Evolutionary conservation across 2,113 vertebrate genomes (phyloP), one percentile per base, ranked within the genome.

Genomic region (Apodemus speciosus): DNA sequence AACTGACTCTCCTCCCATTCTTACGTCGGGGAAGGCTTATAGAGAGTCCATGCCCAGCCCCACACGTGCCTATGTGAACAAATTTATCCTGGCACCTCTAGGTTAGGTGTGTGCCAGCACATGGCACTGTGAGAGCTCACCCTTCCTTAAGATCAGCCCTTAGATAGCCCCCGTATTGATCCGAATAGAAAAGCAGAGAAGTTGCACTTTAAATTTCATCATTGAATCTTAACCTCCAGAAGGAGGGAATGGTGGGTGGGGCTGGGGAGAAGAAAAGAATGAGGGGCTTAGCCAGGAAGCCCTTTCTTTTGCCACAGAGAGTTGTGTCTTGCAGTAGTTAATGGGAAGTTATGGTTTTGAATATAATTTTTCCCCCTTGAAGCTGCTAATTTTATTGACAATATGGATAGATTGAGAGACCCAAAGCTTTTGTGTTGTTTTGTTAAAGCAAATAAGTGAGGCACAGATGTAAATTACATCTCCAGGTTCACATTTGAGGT

Each of bases 401-500:
- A 98, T 98, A 97, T 98, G 97, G 97, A 98, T 97, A 98, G 98
- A 98, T 98, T 98, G 98, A 98, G 98, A 98, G 98, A 97, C 97
- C 96, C 96, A 96, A 97, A 98, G 98, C 98, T 98, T 98, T 98
- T 98, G 98, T 98, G 98, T 98, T 98, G 98, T 98, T 98, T 98
- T 98, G 98, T 98, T 98, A 98, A 98, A 98, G 98, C 98, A 98
- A 98, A 98, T 98, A 98, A 98, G 98, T 97, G 97, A 98, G 98
- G 98, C 98, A 98, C 98, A 98, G 98, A 98, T 98, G 98, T 98
- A 98, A 98, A 98, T 98, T 98, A 98, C 98, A 98, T 98, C 98
- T 98, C 98, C 97, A 97, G 97, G 98, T 98, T 98, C 98, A 96
- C 98, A 98, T 98, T 98, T 98, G 98, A 98, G 98, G 98, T 98